phyloP scores from a whole-genome alignment of 1,140 invertebrate genomes.

The Papilio helenus region DNA sequence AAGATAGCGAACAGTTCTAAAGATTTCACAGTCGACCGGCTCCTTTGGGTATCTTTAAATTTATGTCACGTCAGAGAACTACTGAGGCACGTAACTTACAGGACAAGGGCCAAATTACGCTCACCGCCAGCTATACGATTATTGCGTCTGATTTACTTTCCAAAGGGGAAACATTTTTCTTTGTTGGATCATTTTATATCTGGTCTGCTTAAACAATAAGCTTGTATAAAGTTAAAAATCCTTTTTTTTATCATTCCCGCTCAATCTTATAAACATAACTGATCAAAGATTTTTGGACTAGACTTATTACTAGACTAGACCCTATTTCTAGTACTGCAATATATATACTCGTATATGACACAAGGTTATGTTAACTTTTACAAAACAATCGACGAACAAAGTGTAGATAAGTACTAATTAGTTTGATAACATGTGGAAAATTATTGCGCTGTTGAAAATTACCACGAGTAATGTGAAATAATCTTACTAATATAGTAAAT shows the following conservation, averaged over 20 bases:
- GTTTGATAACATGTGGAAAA: too few species aligned
- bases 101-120: conserved; percentile 39
- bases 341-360: too few species aligned
- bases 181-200: neutral
- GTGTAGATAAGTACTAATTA: too few species aligned
- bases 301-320: too few species aligned
- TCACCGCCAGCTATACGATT: conserved; percentile 34
- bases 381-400: too few species aligned
- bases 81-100: conserved; percentile 35
- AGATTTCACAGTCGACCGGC: conserved; percentile 31
- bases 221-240: neutral
- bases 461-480: too few species aligned
- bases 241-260: neutral
- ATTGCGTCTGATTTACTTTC: conserved; percentile 27
- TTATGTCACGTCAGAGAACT: conserved; percentile 39
- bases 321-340: too few species aligned
- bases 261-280: too few species aligned
- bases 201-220: neutral
- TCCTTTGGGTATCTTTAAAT: conserved; percentile 38
- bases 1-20: conserved; percentile 22
- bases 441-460: too few species aligned
- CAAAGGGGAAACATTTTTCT: conserved; percentile 16
- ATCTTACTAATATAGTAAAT: too few species aligned
- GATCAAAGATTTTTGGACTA: too few species aligned
- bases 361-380: too few species aligned